Percentiles rank a stretch among this genome's conserved stretches.
Conservation (phyloP, 2,113 vertebrate species). For the Emydocephalus ijimae region DNA sequence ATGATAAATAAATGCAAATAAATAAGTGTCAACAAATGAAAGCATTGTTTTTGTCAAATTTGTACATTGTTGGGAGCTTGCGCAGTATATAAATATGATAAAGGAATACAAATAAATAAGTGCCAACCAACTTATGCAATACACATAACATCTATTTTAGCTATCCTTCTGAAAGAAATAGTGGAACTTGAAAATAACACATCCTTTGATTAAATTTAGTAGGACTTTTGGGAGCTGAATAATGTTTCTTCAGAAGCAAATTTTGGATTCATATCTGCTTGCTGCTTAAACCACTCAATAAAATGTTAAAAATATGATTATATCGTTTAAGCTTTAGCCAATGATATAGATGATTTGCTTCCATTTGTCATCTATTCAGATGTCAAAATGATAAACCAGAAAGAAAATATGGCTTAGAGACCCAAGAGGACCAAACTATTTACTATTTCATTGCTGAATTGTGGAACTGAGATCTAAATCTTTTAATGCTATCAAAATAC, state of each 20-base stretch:
- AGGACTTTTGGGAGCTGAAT: background rate
- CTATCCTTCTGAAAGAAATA: background rate
- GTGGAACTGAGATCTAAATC: background rate
- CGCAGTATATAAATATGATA: background rate
- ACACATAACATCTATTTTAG: background rate
- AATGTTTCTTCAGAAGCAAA: background rate
- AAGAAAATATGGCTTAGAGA: background rate
- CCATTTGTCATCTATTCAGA: background rate
- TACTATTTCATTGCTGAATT: background rate
- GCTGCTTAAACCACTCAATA: background rate
- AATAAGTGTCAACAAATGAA: background rate
- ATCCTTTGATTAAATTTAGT: background rate
- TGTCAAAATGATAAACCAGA: background rate
- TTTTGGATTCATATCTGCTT: background rate
- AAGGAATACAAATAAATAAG: background rate
- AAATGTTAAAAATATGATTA: background rate
- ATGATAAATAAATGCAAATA: background rate
- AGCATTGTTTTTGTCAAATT: background rate
- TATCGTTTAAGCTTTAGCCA: background rate
- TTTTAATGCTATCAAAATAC: background rate
- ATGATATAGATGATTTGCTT: background rate
- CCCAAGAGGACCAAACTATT: background rate
- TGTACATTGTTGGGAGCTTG: background rate
- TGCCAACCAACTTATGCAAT: background rate
- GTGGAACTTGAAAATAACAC: background rate